A percentile compares a stretch with the other conserved stretches of the same genome.
phyloP scores from a whole-genome alignment of 2,113 vertebrate genomes.

The Acrocephalus arundinaceus region DNA sequence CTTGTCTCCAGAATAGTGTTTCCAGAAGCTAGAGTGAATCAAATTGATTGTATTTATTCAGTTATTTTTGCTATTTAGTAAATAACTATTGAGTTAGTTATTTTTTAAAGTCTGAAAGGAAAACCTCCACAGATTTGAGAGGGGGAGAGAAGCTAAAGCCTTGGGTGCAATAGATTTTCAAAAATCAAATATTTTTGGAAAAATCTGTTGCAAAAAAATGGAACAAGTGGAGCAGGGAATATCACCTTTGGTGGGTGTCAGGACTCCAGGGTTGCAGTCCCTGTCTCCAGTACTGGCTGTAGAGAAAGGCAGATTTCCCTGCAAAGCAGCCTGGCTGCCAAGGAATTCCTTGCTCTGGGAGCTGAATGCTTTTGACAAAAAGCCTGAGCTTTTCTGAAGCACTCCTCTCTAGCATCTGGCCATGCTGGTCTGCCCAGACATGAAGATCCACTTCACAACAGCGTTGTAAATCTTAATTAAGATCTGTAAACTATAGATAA shows the following conservation, averaged over 20 bases:
- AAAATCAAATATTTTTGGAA: background rate
- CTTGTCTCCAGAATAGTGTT: background rate
- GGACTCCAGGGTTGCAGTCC: background rate
- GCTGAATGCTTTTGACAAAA: background rate
- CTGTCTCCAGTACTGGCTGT: background rate
- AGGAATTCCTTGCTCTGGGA: background rate
- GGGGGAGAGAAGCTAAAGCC: background rate
- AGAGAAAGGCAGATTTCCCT: background rate
- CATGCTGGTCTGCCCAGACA: background rate
- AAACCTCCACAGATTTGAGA: background rate
- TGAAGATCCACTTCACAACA: background rate
- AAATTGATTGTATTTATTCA: conserved; percentile 23
- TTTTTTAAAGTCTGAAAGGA: background rate
- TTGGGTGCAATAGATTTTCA: background rate
- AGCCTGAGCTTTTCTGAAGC: conserved; percentile 11
- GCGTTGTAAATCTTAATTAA: conserved; percentile 39
- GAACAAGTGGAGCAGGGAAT: background rate
- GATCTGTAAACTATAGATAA: conserved; percentile 20
- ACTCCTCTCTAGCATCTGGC: background rate
- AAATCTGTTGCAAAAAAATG: background rate
- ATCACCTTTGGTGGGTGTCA: background rate
- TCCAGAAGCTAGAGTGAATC: conserved; percentile 41
- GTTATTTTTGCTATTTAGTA: conserved; percentile 19
- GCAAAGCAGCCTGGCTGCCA: background rate
- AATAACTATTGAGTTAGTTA: conserved; percentile 1